Evolutionary conservation across 2,113 vertebrate species (phyloP).

Genomic region (Melanerpes aurifrons): DNA sequence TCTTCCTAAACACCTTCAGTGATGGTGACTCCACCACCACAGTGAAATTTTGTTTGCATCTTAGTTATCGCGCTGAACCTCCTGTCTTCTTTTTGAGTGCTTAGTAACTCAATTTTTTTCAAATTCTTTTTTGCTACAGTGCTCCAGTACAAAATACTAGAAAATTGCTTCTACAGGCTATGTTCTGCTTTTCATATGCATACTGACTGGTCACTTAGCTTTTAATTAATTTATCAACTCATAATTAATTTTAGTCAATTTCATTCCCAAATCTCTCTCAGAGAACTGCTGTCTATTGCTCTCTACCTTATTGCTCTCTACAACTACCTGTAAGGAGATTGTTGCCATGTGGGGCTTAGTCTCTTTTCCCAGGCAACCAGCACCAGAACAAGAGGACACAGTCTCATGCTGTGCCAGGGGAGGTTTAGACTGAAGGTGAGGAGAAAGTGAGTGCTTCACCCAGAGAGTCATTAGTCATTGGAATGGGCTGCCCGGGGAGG

Average conservation of each 20-base stretch:
- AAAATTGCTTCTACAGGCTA: not conserved
- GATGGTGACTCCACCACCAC: too few species aligned
- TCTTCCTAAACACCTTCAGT: too few species aligned
- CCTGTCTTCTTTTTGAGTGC: not conserved
- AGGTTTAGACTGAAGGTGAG: too few species aligned
- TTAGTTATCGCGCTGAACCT: not conserved
- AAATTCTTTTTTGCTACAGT: not conserved
- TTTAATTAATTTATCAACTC: slow-evolving; percentile 29
- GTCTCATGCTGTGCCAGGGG: too few species aligned
- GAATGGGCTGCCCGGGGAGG: too few species aligned
- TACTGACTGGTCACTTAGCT: not conserved
- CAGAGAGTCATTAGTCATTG: too few species aligned
- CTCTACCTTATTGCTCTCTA: too few species aligned
- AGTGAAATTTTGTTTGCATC: not conserved
- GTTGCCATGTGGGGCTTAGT: too few species aligned
- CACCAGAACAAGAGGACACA: too few species aligned
- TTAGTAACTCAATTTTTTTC: not conserved
- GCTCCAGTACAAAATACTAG: not conserved
- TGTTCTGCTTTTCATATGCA: not conserved
- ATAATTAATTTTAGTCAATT: slow-evolving; percentile 16
- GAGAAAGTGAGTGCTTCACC: too few species aligned
- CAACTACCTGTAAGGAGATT: too few species aligned
- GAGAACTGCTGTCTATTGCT: not conserved
- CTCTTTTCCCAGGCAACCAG: too few species aligned
- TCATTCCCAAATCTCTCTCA: not conserved